Evolutionary conservation across 1,140 invertebrate genomes (phyloP).

Genomic region (Magallana angulata): DNA sequence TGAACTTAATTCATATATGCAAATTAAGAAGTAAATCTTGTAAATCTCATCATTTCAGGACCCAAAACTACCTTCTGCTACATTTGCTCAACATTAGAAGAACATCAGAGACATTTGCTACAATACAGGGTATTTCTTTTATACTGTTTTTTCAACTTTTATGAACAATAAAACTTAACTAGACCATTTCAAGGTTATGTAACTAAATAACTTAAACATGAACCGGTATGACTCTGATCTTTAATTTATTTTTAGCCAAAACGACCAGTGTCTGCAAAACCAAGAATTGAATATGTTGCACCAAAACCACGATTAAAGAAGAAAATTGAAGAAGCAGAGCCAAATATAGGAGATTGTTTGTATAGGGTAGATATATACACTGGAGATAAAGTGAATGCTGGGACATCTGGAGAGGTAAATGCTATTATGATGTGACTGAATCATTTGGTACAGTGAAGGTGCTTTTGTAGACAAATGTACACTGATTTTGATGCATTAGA

Average conservation of each 20-base stretch:
- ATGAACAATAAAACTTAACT: too few relatives aligned
- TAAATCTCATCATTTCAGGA: slow-evolving; percentile 40
- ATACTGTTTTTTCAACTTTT: too few relatives aligned
- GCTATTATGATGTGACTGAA: neutral
- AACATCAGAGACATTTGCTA: slow-evolving; percentile 69
- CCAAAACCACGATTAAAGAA: slow-evolving; percentile 66
- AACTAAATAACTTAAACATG: neutral
- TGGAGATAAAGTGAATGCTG: slow-evolving; percentile 60
- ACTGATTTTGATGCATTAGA: too few relatives aligned
- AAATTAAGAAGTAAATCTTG: too few relatives aligned
- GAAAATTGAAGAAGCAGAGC: slow-evolving; percentile 61
- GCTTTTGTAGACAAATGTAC: too few relatives aligned
- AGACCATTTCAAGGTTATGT: too few relatives aligned
- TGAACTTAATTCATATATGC: too few relatives aligned
- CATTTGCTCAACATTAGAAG: slow-evolving; percentile 74
- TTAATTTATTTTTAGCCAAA: slow-evolving; percentile 45
- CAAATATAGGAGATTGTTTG: slow-evolving; percentile 57
- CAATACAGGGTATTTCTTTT: slow-evolving; percentile 53
- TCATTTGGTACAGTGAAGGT: too few relatives aligned
- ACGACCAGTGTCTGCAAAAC: slow-evolving; percentile 56
- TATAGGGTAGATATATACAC: slow-evolving; percentile 73
- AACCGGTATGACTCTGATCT: too few relatives aligned
- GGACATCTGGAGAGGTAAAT: slow-evolving; percentile 71
- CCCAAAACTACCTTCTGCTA: slow-evolving; percentile 69
- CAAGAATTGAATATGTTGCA: slow-evolving; percentile 70